Conservation (phyloP, 2,797 vertebrate genomes). For the Muscicapa striata region DNA sequence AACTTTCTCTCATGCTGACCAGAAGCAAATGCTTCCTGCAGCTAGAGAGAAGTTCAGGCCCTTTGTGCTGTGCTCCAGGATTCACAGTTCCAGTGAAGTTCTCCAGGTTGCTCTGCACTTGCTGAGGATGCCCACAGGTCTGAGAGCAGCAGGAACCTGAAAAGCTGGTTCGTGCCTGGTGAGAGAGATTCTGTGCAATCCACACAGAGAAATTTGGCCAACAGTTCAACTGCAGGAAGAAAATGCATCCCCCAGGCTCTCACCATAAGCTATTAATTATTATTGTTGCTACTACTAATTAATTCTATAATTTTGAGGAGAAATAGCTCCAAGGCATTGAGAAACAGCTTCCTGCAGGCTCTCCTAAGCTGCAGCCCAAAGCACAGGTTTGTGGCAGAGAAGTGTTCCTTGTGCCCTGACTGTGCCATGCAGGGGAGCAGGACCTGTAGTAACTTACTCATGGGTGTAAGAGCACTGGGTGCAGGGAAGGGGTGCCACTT, state of each 20-base stretch:
- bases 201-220: background rate
- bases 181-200: background rate
- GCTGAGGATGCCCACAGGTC: accelerated
- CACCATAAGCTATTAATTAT: background rate
- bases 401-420: background rate
- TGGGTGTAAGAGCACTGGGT: background rate
- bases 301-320: background rate
- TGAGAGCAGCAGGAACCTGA: background rate
- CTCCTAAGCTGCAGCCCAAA: background rate
- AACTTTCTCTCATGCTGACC: background rate
- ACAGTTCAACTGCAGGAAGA: background rate
- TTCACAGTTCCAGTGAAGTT: background rate
- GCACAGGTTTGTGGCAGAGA: background rate
- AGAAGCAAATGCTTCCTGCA: background rate
- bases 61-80: background rate
- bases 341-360: background rate
- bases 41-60: background rate
- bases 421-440: background rate
- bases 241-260: background rate
- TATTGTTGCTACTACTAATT: background rate
- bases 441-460: background rate
- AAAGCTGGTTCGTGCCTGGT: background rate
- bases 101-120: background rate
- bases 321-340: background rate
- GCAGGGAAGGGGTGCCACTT: background rate